Base-by-base conservation (phyloP, 2,888 invertebrate genomes). In the Phragmatobia fuliginosa region DNA sequence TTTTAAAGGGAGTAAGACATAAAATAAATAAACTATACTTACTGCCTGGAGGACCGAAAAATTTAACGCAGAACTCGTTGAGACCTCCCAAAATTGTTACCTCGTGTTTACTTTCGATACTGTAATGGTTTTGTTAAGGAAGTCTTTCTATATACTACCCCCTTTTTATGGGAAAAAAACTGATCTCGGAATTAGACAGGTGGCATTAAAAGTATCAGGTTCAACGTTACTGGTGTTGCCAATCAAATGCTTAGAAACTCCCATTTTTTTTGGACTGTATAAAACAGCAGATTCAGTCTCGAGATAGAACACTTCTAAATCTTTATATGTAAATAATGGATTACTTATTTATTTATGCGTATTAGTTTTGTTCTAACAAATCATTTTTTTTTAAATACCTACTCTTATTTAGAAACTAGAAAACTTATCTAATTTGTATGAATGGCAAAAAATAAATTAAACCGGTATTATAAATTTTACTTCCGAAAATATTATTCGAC, bases 11-110 rank as follows among this genome's bases (percentile, higher is more conserved):
- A 41, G 18, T 36, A 16, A 38, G 28, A 36, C 1, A 2, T 14
- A 16, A 41, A 41, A 25, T 41, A n/a, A 21, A 63, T n/a, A 63
- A n/a, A 49, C 21, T 16, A 67, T 92, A 97, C 97, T 97, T 91
- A 98, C 99, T 99, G 93, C 98, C 99, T 87, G 98, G 96, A 67
- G 99, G 99, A 73, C 99, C 99, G 94, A 99, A 99, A 96, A 99
- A 99, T 96, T 99, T 99, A 78, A 99, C 99, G 92, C 99, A 99
- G 95, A 99, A 99, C 96, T 99, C 99, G 95, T 99, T 99, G 75
- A 99, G 96, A 68, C 99, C 99, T 72, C 99, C 99, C 76, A 99
- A 96, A 87, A 99, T 99, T 67, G 99, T 99, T 79, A 99, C 99
- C 95, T 99, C 99, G 94, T 99, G 99, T 94, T 99, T 99, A 93